A percentile compares a stretch with the other conserved stretches of the same genome.
Conservation (phyloP, 2,113 vertebrate species). For the Lethenteron reissneri region DNA sequence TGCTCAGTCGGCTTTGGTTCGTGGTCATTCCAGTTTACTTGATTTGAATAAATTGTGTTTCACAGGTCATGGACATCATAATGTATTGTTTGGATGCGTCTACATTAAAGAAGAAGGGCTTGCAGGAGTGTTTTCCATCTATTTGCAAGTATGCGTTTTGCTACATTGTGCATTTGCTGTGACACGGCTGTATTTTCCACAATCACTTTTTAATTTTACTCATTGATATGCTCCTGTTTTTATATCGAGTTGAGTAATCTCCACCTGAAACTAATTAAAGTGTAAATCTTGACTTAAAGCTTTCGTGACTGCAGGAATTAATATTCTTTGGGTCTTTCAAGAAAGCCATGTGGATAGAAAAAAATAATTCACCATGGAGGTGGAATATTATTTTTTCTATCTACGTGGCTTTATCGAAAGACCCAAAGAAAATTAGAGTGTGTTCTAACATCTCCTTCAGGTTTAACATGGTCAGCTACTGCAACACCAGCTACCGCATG, state of each 20-base stretch:
- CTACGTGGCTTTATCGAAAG: background rate
- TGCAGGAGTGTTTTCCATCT: constrained; percentile 81
- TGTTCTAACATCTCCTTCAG: constrained; percentile 21
- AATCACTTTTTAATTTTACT: background rate
- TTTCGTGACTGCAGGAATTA: constrained; percentile 13
- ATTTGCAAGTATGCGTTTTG: constrained; percentile 54
- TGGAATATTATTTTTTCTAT: constrained; percentile 10
- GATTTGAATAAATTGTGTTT: background rate
- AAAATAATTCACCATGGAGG: constrained; percentile 15
- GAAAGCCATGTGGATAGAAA: constrained; percentile 15
- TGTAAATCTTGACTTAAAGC: background rate
- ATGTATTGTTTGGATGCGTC: constrained; percentile 95
- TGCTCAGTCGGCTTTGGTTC: too few species aligned
- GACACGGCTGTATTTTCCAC: background rate
- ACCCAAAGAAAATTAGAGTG: constrained; percentile 5
- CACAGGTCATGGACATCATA: constrained; percentile 88
- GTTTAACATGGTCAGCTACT: constrained; percentile 97
- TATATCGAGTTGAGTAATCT: background rate
- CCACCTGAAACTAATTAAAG: background rate
- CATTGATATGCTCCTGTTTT: background rate
- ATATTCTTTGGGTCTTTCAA: constrained; percentile 15
- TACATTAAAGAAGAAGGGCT: constrained; percentile 78
- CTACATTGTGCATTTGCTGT: background rate
- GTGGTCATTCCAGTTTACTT: too few species aligned
- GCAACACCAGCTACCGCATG: constrained; percentile 73